phyloP scores from a whole-genome alignment of 2,113 vertebrate species.

The Mesoclemmys tuberculata region DNA sequence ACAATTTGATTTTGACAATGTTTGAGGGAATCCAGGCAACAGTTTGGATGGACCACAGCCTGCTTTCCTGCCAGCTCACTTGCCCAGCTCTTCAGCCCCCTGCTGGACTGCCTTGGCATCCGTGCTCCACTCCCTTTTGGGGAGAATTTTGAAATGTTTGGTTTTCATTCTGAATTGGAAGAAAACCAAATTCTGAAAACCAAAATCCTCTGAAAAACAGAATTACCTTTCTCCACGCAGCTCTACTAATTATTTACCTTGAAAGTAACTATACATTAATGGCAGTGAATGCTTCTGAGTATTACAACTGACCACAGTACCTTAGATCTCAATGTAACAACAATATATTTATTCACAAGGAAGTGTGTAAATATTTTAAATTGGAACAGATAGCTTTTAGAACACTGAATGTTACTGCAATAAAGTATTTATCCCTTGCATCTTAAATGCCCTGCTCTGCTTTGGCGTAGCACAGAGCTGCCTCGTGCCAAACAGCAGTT shows the following conservation, averaged over 20 bases:
- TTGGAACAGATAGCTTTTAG: neutral
- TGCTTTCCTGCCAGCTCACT: neutral
- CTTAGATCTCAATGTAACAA: neutral
- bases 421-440: neutral
- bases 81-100: neutral
- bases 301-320: neutral
- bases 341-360: neutral
- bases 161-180: neutral
- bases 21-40: neutral
- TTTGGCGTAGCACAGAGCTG: neutral
- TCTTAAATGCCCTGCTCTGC: neutral
- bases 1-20: neutral
- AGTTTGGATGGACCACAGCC: neutral
- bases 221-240: slow-evolving; percentile 39
- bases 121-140: neutral
- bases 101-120: neutral
- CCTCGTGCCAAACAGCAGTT: neutral
- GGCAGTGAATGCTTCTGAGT: neutral
- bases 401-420: neutral
- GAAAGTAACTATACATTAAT: neutral
- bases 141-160: neutral
- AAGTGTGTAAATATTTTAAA: neutral
- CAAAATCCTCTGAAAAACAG: slow-evolving; percentile 52
- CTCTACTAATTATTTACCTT: neutral
- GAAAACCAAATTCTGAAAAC: neutral